phyloP scores from a whole-genome alignment of 2,113 vertebrate genomes.

The Pluvialis apricaria region DNA sequence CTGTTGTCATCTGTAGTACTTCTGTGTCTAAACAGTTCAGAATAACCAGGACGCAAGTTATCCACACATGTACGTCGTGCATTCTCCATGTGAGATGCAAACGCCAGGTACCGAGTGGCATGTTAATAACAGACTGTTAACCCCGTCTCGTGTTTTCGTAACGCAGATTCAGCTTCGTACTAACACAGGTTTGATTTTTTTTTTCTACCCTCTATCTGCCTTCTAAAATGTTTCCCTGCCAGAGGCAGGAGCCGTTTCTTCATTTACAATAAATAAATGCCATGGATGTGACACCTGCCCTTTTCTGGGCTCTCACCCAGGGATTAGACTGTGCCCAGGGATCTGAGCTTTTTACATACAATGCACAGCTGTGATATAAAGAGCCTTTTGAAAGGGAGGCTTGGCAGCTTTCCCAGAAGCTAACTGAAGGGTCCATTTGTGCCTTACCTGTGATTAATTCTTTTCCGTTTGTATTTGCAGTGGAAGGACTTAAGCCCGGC shows the following conservation, averaged over 20 bases:
- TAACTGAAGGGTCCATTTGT: slow-evolving; percentile 39
- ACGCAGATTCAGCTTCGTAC: neutral
- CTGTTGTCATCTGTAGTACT: slow-evolving; percentile 31
- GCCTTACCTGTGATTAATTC: slow-evolving; percentile 54
- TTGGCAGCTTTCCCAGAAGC: slow-evolving; percentile 56
- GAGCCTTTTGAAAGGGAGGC: slow-evolving; percentile 33
- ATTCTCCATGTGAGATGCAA: slow-evolving; percentile 39
- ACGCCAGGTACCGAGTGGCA: slow-evolving; percentile 19
- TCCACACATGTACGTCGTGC: slow-evolving; percentile 13
- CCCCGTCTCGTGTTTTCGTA: neutral
- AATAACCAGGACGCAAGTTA: slow-evolving; percentile 9
- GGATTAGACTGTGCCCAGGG: neutral
- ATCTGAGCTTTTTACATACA: slow-evolving; percentile 27
- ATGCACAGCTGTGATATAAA: slow-evolving; percentile 43
- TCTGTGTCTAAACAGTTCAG: slow-evolving; percentile 49
- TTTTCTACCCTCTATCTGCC: neutral
- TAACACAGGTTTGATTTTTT: slow-evolving; percentile 31
- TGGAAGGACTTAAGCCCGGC: slow-evolving; percentile 22
- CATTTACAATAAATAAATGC: slow-evolving; percentile 13
- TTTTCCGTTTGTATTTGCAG: slow-evolving; percentile 26
- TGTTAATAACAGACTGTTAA: neutral
- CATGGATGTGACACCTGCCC: slow-evolving; percentile 37
- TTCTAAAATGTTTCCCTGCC: neutral
- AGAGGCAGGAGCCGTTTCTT: slow-evolving; percentile 1
- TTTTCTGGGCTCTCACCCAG: slow-evolving; percentile 35